Conservation (phyloP, 37 sponge, comb jelly and placozoan species). For the Tethya wilhelma region DNA sequence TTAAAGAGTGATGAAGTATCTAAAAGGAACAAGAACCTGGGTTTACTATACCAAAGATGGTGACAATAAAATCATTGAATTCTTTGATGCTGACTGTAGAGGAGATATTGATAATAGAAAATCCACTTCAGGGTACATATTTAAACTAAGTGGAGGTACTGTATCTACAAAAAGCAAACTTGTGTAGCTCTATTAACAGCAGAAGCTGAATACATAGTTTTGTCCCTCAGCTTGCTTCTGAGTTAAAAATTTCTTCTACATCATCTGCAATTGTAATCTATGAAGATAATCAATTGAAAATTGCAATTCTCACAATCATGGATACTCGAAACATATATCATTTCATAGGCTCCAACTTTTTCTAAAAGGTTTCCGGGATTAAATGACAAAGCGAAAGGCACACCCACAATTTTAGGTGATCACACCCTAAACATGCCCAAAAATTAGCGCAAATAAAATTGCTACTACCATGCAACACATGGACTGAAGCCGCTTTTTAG, state of each 20-base stretch:
- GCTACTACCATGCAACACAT: too few relatives aligned
- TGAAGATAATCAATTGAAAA: slow-evolving; percentile 65
- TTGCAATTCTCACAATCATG: slow-evolving; percentile 52
- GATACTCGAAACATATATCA: slow-evolving; percentile 46
- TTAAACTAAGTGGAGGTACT: slow-evolving; percentile 33
- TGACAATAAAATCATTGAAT: slow-evolving; percentile 23
- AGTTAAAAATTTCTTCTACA: slow-evolving; percentile 9
- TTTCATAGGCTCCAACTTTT: too few relatives aligned
- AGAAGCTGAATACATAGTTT: slow-evolving; percentile 62
- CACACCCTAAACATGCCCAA: too few relatives aligned
- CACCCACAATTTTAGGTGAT: too few relatives aligned
- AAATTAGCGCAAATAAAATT: too few relatives aligned
- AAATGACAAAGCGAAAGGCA: too few relatives aligned
- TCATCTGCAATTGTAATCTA: slow-evolving; percentile 23
- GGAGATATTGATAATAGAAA: slow-evolving; percentile 39
- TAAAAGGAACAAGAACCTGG: slow-evolving; percentile 33
- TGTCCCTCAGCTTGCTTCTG: slow-evolving; percentile 43
- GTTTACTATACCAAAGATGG: slow-evolving; percentile 28
- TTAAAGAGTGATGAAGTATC: slow-evolving; percentile 41
- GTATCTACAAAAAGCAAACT: slow-evolving; percentile 36
- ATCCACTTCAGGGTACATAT: slow-evolving; percentile 45
- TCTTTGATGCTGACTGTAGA: slow-evolving; percentile 62
- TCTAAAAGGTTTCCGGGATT: too few relatives aligned
- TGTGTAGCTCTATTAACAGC: slow-evolving; percentile 49
- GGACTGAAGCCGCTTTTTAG: too few relatives aligned